phyloP scores from a whole-genome alignment of 2,113 vertebrate species.

The Chionis minor region DNA sequence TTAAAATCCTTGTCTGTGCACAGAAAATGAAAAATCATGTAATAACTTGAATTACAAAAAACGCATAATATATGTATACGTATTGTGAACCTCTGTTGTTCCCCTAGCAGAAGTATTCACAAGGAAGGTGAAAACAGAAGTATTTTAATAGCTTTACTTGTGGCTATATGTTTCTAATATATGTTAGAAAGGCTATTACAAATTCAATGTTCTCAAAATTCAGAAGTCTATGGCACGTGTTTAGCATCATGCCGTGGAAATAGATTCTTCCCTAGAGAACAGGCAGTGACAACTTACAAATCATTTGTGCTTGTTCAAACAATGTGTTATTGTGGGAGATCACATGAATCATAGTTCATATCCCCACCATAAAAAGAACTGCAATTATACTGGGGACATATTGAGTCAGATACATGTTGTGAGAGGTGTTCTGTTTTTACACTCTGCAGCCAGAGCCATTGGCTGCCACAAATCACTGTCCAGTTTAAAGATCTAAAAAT shows the following conservation, averaged over 20 bases:
- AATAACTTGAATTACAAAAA: background rate
- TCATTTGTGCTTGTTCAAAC: background rate
- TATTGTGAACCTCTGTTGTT: background rate
- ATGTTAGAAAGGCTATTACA: background rate
- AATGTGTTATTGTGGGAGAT: background rate
- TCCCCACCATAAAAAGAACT: background rate
- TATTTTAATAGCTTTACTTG: background rate
- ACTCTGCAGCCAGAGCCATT: background rate
- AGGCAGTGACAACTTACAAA: background rate
- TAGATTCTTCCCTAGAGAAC: background rate
- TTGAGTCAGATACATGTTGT: background rate
- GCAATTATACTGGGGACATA: background rate
- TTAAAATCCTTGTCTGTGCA: background rate
- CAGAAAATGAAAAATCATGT: background rate
- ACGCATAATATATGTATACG: background rate
- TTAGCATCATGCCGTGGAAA: background rate
- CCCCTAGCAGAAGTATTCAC: background rate
- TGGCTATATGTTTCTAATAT: background rate
- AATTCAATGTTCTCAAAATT: background rate
- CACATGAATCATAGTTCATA: background rate
- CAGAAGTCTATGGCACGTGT: background rate
- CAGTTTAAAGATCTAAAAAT: slow-evolving; percentile 16
- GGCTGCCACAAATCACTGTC: background rate
- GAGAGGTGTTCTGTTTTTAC: background rate
- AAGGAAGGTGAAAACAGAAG: background rate